These are phyloP conservation scores for Megalops atlanticus DNA, from an alignment of 2,113 vertebrate genomes.

Conservation along the genomic window DNA sequence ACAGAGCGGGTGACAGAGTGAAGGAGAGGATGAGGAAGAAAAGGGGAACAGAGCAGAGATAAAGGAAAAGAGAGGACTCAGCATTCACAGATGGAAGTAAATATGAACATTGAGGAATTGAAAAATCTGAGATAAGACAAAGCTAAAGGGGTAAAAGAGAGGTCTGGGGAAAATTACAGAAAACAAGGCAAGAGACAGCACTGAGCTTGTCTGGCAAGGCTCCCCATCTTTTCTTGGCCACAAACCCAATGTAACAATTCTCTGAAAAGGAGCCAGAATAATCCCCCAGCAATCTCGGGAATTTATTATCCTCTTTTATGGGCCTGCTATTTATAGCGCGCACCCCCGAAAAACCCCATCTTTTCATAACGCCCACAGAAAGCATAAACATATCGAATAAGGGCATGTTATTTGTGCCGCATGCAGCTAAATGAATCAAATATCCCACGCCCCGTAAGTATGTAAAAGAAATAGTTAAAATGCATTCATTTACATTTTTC, in stretches of 20 bases:
- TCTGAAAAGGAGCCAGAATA: slow-evolving; percentile 43
- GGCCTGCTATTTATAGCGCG: slow-evolving; percentile 48
- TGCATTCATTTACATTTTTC: not conserved
- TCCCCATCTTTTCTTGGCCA: slow-evolving; percentile 10
- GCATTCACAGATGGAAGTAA: too few relatives aligned
- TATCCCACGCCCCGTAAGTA: not conserved
- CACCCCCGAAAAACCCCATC: slow-evolving; percentile 15
- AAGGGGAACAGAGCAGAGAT: slow-evolving; percentile 22
- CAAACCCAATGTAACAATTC: not conserved
- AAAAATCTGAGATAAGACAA: not conserved
- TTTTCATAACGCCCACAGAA: slow-evolving; percentile 37
- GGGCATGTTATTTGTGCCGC: slow-evolving; percentile 29
- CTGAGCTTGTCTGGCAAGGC: slow-evolving; percentile 3
- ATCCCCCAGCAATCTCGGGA: slow-evolving; percentile 33
- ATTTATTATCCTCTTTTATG: slow-evolving; percentile 40
- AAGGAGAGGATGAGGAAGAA: not conserved
- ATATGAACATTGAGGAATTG: not conserved
- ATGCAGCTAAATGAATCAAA: slow-evolving; percentile 15
- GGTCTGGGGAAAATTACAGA: not conserved
- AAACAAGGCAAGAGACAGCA: not conserved
- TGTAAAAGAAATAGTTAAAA: slow-evolving; percentile 11
- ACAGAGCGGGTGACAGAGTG: not conserved
- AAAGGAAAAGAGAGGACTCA: slow-evolving; percentile 15
- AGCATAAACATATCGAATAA: slow-evolving; percentile 27
- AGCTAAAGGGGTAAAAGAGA: slow-evolving; percentile 1